Conservation (phyloP, 2,113 vertebrate genomes). For the Cygnus buccinator region DNA sequence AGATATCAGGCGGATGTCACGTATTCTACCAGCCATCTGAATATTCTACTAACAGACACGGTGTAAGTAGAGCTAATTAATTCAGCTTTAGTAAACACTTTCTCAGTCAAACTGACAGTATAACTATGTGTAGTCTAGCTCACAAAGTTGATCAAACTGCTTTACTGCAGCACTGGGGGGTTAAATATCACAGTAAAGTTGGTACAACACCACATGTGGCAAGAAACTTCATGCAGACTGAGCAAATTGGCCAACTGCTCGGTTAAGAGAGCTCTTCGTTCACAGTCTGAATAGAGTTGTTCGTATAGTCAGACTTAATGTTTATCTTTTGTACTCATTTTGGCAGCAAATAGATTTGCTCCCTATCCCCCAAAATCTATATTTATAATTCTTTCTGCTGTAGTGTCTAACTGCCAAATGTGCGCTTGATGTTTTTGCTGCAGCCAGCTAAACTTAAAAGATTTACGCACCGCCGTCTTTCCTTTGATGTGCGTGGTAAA, state of each 20-base stretch:
- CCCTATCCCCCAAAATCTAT: not conserved
- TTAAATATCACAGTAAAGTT: not conserved
- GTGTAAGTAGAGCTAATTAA: not conserved
- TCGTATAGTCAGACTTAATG: not conserved
- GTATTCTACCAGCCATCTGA: not conserved
- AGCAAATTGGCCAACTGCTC: not conserved
- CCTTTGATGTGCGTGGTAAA: not conserved
- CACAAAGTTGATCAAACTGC: not conserved
- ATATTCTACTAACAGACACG: not conserved
- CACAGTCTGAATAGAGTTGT: not conserved
- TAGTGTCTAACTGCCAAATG: not conserved
- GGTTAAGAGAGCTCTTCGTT: not conserved
- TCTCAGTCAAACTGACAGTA: not conserved
- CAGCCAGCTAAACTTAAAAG: not conserved
- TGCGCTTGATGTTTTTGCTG: not conserved
- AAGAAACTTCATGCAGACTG: not conserved
- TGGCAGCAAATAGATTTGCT: conserved; percentile 6
- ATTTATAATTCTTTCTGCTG: not conserved
- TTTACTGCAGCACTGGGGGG: not conserved
- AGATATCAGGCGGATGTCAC: not conserved
- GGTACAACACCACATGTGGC: not conserved
- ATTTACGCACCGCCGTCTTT: not conserved
- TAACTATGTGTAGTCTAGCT: not conserved
- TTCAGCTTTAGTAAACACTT: conserved; percentile 3
- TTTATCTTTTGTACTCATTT: not conserved